Conservation (phyloP, 2,113 vertebrate genomes). For the Pheucticus melanocephalus region DNA sequence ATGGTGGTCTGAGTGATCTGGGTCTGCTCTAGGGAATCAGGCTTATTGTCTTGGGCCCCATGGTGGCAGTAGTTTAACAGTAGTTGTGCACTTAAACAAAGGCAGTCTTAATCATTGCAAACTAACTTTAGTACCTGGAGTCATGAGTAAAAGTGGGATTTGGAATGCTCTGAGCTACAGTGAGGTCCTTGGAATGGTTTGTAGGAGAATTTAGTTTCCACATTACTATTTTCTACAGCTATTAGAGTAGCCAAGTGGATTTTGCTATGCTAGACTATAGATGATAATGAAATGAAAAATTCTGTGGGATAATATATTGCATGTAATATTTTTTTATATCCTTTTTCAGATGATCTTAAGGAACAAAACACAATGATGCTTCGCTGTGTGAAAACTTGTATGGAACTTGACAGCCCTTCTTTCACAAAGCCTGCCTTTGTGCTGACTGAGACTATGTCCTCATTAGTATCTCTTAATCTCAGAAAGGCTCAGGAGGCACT, state of each 20-base stretch:
- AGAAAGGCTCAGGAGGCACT: slow-evolving; percentile 57
- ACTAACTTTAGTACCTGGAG: not conserved
- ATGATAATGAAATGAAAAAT: not conserved
- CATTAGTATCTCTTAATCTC: not conserved
- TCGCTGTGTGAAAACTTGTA: slow-evolving; percentile 74
- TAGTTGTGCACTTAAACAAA: not conserved
- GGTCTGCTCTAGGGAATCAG: not conserved
- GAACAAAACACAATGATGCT: slow-evolving; percentile 62
- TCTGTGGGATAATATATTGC: not conserved
- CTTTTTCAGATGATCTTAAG: slow-evolving; percentile 25
- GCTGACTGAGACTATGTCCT: not conserved
- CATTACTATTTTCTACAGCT: not conserved
- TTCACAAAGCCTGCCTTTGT: not conserved
- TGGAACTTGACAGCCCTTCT: slow-evolving; percentile 78
- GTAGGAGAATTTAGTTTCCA: not conserved
- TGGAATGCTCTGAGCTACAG: not conserved
- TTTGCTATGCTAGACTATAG: not conserved
- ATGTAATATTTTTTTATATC: not conserved
- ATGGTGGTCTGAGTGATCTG: not conserved
- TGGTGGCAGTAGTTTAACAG: not conserved
- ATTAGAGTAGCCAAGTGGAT: not conserved
- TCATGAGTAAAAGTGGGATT: not conserved
- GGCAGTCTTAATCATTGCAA: not conserved
- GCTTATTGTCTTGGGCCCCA: not conserved
- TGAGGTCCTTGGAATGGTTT: not conserved